Evolutionary conservation across 2,113 vertebrate genomes (phyloP), one percentile per base, ranked within the genome.

Genomic region (Sitta europaea): DNA sequence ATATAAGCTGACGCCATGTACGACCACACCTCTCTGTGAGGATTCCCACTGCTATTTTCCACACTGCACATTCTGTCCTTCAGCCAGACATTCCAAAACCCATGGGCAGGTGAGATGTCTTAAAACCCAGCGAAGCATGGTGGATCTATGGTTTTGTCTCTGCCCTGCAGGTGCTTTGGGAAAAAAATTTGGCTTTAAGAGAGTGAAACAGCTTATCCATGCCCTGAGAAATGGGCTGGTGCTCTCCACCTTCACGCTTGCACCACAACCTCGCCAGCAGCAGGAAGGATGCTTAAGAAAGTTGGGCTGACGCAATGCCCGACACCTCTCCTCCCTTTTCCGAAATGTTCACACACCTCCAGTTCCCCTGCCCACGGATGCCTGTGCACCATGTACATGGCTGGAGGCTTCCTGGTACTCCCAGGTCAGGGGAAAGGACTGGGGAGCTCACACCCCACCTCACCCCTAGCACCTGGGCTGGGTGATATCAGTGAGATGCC

Each of bases 231-330:
- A 68, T 0, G 6, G 35, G 57, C 35, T 58, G 5, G 2, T 17
- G n/a, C 45, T 65, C 40, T 72, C 48, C 63, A 55, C 84, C 67
- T 54, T 86, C 19, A 12, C 0, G 0, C 66, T 62, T 67, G 89
- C 47, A 77, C 51, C 9, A 6, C 50, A 58, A 38, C 50, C 36
- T 33, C 5, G 3, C 27, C 3, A 4, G 70, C 47, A 28, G 87
- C 76, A 86, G 87, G 87, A 95, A 93, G 90, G 90, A 92, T 83
- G 86, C 83, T 91, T 67, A 88, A 79, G 93, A 92, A 95, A 94
- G 91, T 3, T 4, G 5, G 9, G 27, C 28, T 90, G 90, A 74
- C 0, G 48, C 66, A 86, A 86, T 4, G 14, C 27, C 68, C 6
- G 0, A 24, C 57, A 81, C 73, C 25, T 58, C 85, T 89, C 67